Percentiles rank a stretch among this genome's conserved stretches.
Evolutionary conservation across 2,888 invertebrate genomes (phyloP).

Genomic region (Dicranocentrus wangi): DNA sequence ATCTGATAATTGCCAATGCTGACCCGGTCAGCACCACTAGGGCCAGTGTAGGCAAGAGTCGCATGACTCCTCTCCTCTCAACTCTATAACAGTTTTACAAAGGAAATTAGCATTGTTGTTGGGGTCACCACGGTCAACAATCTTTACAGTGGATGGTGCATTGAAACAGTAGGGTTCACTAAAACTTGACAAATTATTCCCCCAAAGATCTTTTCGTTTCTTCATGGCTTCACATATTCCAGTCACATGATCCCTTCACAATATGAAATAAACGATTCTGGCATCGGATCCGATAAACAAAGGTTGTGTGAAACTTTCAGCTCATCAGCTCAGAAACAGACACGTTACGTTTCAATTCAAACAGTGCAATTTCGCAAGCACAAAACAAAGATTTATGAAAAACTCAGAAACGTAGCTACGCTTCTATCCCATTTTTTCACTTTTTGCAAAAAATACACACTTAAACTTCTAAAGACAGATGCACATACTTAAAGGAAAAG

Average conservation of each 20-base stretch:
- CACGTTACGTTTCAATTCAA: no score
- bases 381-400: no score
- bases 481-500: no score
- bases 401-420: no score
- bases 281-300: no score
- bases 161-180: neutral
- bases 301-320: no score
- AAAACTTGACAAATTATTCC: conserved; percentile 3
- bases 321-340: no score
- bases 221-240: neutral
- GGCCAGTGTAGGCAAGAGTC: conserved; percentile 72
- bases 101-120: neutral
- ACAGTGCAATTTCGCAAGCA: no score
- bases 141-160: neutral
- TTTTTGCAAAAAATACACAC: no score
- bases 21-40: conserved; percentile 72
- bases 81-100: conserved; percentile 52
- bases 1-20: conserved; percentile 72
- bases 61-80: conserved; percentile 72
- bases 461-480: no score
- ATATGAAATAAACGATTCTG: no score
- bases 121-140: neutral
- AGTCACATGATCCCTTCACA: neutral
- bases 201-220: neutral
- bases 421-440: no score